Evolutionary conservation across 2,888 invertebrate species (phyloP), one percentile per base, ranked within the genome.

Genomic region (Galeruca laticollis): DNA sequence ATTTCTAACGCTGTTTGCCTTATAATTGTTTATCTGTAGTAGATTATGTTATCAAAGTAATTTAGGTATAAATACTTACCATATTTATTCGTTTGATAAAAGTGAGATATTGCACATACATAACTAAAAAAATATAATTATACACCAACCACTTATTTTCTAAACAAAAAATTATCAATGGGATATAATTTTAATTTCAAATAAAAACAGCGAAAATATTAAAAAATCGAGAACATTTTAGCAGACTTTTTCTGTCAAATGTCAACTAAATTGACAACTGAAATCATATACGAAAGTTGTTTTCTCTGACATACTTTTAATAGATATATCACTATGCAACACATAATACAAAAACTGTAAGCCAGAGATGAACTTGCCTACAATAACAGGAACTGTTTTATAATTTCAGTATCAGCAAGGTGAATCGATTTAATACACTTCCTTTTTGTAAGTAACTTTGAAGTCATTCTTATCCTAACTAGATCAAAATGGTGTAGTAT

Each of bases 21-120:
- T 54, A 33, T n/a, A 54, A 26, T n/a, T 52, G 21, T 31, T 31
- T 57, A 57, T 57, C 56, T 33, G 21, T 9, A 57, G 56, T 11
- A 57, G 56, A 35, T 57, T n/a, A n/a, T 31, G 26, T 26, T 26
- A 52, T 52, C 52, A 26, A 52, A 35, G 35, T 35, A 35, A 54
- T n/a, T 8, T 54, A 54, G 54, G 15, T 40, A 54, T 26, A 26
- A 1, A n/a, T n/a, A 18, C 56, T 57, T 57, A 57, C 56, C 56
- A 31, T 57, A n/a, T n/a, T 54, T n/a, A 54, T 21, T 54, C 21
- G 13, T 13, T 54, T 54, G 18, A 49, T 54, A 13, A 26, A 54
- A 11, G 5, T n/a, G n/a, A 13, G 13, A 54, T 54, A 54, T 54
- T 54, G 54, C 54, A 54, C 54, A 31, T 15, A 26, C 31, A 15